Evolutionary conservation across 2,113 vertebrate genomes (phyloP), one percentile per base, ranked within the genome.

Genomic region (Melierax canorus): DNA sequence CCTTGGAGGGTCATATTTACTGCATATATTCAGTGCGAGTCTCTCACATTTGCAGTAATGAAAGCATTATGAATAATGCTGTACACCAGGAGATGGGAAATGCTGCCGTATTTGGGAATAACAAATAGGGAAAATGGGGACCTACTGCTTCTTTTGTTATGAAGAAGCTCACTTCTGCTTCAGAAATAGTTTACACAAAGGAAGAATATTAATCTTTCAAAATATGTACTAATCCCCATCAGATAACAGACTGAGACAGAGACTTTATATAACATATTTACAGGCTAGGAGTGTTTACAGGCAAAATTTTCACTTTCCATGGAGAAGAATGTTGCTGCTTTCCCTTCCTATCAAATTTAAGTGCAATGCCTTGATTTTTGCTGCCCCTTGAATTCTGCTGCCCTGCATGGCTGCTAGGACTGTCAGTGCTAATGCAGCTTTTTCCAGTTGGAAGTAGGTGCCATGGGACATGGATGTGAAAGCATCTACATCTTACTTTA

Each of bases 1-100:
- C 56, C 68, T 94, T 81, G 29, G 93, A 94, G 90, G 58, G 51
- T 75, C 32, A 48, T 63, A 89, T 94, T 96, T 92, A 67, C 69
- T 71, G 56, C 76, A 72, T 63, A 77, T 64, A 82, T 90, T 69
- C 76, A 74, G 39, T 62, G 46, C 0, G 6, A 89, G 43, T 64
- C 59, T 96, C 68, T 85, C 60, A 86, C 64, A 76, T 73, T 84
- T 85, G 53, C 39, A 82, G 64, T 71, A 86, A 91, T 87, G 81
- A 92, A 95, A 74, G 30, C 36, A 58, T 85, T 88, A 86, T 38
- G 80, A 92, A 86, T 56, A 90, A 94, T 67, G 32, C 21, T 84
- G 32, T 36, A 86, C 46, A 86, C 18, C 34, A 58, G 72, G 48
- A 94, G 36, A 58, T 34, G 11, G 71, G 46, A 88, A 92, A 63